A percentile compares a stretch with the other conserved stretches of the same genome.
These are phyloP conservation scores for Alaudala cheleensis DNA, from an alignment of 2,113 vertebrate genomes.

Conservation along the genomic window DNA sequence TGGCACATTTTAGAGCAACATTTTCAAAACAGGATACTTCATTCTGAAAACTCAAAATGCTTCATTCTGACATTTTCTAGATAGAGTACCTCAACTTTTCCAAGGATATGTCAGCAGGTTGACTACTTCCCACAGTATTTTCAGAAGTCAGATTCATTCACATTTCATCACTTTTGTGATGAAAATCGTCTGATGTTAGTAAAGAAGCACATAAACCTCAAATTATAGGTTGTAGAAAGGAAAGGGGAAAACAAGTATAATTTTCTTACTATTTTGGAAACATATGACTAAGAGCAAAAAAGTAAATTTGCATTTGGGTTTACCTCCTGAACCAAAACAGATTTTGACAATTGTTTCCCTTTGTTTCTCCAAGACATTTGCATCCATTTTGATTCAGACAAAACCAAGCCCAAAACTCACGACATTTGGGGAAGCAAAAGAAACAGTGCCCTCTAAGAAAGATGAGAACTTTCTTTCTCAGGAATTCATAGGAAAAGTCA, in stretches of 20 bases:
- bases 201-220: neutral
- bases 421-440: rapidly evolving
- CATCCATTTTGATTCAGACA: neutral
- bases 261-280: neutral
- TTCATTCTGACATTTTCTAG: neutral
- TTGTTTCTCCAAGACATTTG: neutral
- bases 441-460: neutral
- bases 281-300: neutral
- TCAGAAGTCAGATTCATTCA: neutral
- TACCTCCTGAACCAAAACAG: neutral
- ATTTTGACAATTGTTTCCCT: neutral
- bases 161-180: neutral
- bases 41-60: neutral
- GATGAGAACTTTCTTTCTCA: neutral
- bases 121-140: neutral
- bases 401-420: neutral
- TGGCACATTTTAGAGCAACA: neutral
- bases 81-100: neutral
- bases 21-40: neutral
- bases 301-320: neutral
- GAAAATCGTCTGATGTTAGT: neutral
- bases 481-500: neutral
- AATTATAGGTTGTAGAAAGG: neutral
- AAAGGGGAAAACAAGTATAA: neutral
- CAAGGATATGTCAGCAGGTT: neutral